Evolutionary conservation across 2,797 vertebrate species (phyloP), one percentile per base, ranked within the genome.

Genomic region (Takifugu ocellatus): DNA sequence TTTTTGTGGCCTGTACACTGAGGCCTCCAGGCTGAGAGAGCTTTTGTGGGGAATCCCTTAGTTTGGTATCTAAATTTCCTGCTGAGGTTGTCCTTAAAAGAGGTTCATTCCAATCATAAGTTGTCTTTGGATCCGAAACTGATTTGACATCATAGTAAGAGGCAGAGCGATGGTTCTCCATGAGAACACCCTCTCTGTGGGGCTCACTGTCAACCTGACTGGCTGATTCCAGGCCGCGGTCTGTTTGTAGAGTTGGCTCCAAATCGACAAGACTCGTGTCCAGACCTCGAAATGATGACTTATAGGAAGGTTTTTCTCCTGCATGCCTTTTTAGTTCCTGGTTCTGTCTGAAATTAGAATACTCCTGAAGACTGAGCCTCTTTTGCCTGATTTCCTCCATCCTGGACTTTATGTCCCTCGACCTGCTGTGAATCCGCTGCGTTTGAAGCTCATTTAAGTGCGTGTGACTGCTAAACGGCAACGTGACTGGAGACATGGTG

Each of bases 321-420:
- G 84, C 86, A 58, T 91, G 93, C 70, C 84, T 88, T 31, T 90
- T 73, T 16, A 83, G 62, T 54, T 94, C 89, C 44, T 92, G 92
- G 65, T 80, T 91, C 25, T 86, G 79, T 59, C 75, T 78, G n/a
- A 88, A 55, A 45, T 83, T 78, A 56, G 70, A 70, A 75, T 90
- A 90, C 5, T 92, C 92, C 17, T 94, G 94, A 68, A 95, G 88
- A 81, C 94, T 95, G 63, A 92, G 86, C 53, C 94, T 92, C 79
- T 95, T 95, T 12, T 92, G 82, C 5, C 91, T 68, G 29, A 63
- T 72, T 56, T 94, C 93, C 21, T 91, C 88, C 61, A 88, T 56
- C 54, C 78, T 86, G 48, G 70, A 57, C 66, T 73, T 84, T 5
- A 86, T 85, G 7, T 87, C 84, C 56, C 72, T 67, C 0, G 79